Evolutionary conservation across 2,888 invertebrate genomes (phyloP).

Genomic region (Mimumesa dahlbomi): DNA sequence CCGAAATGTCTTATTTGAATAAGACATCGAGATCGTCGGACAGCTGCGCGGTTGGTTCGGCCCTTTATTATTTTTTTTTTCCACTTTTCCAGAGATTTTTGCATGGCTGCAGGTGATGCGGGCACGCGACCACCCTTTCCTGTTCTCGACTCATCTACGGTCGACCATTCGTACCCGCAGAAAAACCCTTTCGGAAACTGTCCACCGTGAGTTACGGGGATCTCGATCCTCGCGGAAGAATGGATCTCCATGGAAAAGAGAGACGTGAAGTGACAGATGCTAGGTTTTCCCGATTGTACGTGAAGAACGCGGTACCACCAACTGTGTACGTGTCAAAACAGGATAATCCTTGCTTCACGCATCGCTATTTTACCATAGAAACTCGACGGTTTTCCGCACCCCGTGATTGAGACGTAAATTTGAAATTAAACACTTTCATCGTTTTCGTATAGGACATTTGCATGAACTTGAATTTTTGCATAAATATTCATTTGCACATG

Average conservation of each 20-base stretch:
- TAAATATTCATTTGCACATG: no score
- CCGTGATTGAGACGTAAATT: no score
- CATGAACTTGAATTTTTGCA: no score
- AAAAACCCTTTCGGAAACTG: slow-evolving; percentile 57
- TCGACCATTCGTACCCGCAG: slow-evolving; percentile 42
- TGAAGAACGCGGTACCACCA: slow-evolving; percentile 61
- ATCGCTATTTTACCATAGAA: neutral
- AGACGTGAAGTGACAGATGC: slow-evolving; percentile 63
- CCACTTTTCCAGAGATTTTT: slow-evolving; percentile 67
- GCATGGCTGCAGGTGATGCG: slow-evolving; percentile 71
- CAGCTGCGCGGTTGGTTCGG: slow-evolving; percentile 47
- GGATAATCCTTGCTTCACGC: slow-evolving; percentile 58
- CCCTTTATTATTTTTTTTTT: slow-evolving; percentile 50
- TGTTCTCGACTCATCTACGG: slow-evolving; percentile 28
- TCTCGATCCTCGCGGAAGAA: slow-evolving; percentile 48
- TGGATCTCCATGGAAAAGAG: slow-evolving; percentile 24
- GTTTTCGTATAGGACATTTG: no score
- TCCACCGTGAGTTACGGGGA: slow-evolving; percentile 65
- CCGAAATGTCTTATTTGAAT: slow-evolving; percentile 54
- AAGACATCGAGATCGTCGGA: slow-evolving; percentile 49
- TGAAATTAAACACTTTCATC: no score
- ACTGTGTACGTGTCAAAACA: slow-evolving; percentile 73
- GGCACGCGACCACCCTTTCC: slow-evolving; percentile 73
- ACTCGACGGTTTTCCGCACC: neutral
- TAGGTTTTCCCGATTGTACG: slow-evolving; percentile 53